Conservation (phyloP, 2,113 vertebrate species). For the Sakesphorus luctuosus region DNA sequence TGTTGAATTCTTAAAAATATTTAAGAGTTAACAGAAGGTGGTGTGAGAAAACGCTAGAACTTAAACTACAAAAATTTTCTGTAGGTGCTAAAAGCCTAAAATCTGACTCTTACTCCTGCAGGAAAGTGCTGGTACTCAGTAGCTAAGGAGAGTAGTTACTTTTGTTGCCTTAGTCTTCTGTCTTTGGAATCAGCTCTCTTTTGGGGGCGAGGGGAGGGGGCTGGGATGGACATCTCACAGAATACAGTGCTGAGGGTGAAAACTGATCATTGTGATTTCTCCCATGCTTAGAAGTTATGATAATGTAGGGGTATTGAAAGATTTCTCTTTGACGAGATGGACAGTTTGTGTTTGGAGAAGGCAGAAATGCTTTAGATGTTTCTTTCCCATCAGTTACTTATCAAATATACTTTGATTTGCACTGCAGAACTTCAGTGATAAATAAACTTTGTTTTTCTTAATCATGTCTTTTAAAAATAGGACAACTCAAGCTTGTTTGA, state of each 20-base stretch:
- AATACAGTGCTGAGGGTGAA: not conserved
- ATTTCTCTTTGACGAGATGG: not conserved
- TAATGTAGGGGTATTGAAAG: not conserved
- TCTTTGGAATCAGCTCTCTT: not conserved
- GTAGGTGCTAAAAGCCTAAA: slow-evolving; percentile 57
- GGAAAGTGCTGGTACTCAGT: not conserved
- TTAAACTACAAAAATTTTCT: not conserved
- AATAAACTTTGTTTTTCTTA: not conserved
- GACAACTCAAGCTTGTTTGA: not conserved
- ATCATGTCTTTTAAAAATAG: not conserved
- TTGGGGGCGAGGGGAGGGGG: not conserved
- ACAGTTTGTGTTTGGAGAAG: not conserved
- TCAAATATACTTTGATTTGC: not conserved
- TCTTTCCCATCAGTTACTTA: not conserved
- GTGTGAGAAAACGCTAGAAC: slow-evolving; percentile 39
- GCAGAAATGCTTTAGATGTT: not conserved
- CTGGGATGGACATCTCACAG: not conserved
- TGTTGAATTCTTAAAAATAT: slow-evolving; percentile 39
- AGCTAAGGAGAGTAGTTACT: not conserved
- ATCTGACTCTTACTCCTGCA: not conserved
- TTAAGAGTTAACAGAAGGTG: slow-evolving; percentile 41
- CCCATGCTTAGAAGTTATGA: not conserved
- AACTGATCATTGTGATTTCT: not conserved
- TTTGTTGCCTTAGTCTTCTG: not conserved
- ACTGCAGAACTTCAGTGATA: not conserved